Percentiles rank a stretch among this genome's conserved stretches.
Evolutionary conservation across 2,797 vertebrate species (phyloP).

Genomic region (Oryzias dopingdopingensis): DNA sequence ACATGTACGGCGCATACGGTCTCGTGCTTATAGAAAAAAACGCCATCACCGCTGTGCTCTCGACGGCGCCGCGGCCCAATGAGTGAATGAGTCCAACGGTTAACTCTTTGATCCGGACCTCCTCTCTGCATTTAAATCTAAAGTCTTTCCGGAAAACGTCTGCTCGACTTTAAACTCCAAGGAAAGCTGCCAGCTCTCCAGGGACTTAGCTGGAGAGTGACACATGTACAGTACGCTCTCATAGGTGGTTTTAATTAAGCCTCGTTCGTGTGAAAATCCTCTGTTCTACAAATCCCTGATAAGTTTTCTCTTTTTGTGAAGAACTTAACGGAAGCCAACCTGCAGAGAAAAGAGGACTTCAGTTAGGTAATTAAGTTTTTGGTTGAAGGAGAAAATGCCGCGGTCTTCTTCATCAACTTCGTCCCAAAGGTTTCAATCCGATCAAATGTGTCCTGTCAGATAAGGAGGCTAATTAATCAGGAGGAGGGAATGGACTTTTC

Average conservation of each 20-base stretch:
- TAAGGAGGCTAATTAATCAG: slow-evolving; percentile 75
- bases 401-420: slow-evolving; percentile 22
- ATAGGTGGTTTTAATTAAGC: slow-evolving; percentile 69
- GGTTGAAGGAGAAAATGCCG: slow-evolving; percentile 43
- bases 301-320: slow-evolving; percentile 14
- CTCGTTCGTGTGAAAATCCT: slow-evolving; percentile 56
- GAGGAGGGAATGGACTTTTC: slow-evolving; percentile 50
- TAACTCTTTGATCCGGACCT: slow-evolving; percentile 65
- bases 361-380: slow-evolving; percentile 51
- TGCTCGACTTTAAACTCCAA: slow-evolving; percentile 30
- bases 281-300: slow-evolving; percentile 49
- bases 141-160: slow-evolving; percentile 59
- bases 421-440: slow-evolving; percentile 69
- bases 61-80: slow-evolving; percentile 49
- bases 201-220: slow-evolving; percentile 56
- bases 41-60: slow-evolving; percentile 23
- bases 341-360: slow-evolving; percentile 35
- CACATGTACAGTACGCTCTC: slow-evolving; percentile 55
- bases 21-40: slow-evolving; percentile 28
- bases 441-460: slow-evolving; percentile 73
- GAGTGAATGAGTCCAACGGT: slow-evolving; percentile 49
- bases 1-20: slow-evolving; percentile 37
- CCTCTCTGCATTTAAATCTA: slow-evolving; percentile 49
- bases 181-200: not conserved
- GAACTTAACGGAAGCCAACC: slow-evolving; percentile 33